phyloP scores from a whole-genome alignment of 2,888 invertebrate species.

The Drosophila kanekoi region DNA sequence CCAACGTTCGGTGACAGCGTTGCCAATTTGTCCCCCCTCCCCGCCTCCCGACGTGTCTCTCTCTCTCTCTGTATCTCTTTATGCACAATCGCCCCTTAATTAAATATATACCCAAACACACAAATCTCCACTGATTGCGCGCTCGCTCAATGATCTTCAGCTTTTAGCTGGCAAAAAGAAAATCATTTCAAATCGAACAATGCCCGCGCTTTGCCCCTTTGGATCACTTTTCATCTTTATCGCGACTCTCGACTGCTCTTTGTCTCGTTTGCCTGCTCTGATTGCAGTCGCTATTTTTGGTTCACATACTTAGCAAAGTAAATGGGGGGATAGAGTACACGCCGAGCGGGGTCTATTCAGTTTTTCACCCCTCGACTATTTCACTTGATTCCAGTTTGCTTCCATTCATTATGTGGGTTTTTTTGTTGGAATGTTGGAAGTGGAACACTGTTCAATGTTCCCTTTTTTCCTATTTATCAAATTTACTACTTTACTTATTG shows the following conservation, averaged over 20 bases:
- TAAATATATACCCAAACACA: neutral
- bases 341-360: neutral
- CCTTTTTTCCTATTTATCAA: too few relatives aligned
- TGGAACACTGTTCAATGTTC: too few relatives aligned
- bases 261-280: neutral
- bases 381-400: neutral
- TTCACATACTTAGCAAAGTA: conserved; percentile 7
- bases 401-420: too few relatives aligned
- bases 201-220: conserved; percentile 13
- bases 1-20: conserved; percentile 22
- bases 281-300: conserved; percentile 18
- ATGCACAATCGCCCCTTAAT: neutral
- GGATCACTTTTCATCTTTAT: conserved; percentile 6
- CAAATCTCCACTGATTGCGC: conserved; percentile 19
- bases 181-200: conserved; percentile 30
- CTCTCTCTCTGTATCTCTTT: neutral
- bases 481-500: too few relatives aligned
- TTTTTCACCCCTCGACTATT: neutral
- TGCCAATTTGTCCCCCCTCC: conserved; percentile 40
- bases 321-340: conserved; percentile 1
- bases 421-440: too few relatives aligned
- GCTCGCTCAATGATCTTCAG: conserved; percentile 15
- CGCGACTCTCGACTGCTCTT: neutral
- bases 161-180: conserved; percentile 23
- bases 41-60: neutral